These are phyloP conservation scores for Nomada flava DNA, from an alignment of 2,888 invertebrate species.

Conservation along the genomic window DNA sequence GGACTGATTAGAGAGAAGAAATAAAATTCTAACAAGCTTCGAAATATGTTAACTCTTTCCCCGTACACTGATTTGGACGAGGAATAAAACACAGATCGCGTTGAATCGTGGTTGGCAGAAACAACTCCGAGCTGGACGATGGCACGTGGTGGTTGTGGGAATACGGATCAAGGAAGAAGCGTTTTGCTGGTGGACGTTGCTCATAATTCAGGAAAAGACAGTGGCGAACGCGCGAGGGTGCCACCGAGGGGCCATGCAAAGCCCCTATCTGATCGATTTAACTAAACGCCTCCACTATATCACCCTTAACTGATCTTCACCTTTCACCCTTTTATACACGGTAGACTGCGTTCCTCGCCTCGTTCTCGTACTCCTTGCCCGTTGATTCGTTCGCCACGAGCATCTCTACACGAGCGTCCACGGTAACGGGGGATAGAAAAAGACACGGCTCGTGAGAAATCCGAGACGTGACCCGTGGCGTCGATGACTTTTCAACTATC, in stretches of 20 bases:
- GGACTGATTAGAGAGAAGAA: neutral
- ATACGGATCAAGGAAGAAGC: conserved; percentile 56
- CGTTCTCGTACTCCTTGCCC: conserved; percentile 47
- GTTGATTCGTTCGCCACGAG: conserved; percentile 10
- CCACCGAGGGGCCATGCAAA: conserved; percentile 68
- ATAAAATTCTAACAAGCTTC: conserved; percentile 13
- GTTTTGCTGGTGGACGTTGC: conserved; percentile 55
- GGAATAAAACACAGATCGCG: neutral
- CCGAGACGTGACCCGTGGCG: conserved; percentile 35
- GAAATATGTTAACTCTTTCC: neutral
- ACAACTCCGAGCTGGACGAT: neutral
- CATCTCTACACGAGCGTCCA: conserved; percentile 11
- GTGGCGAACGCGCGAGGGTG: conserved; percentile 64
- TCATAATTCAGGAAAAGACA: conserved; percentile 74
- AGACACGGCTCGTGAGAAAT: conserved; percentile 48
- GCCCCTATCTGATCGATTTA: conserved; percentile 80
- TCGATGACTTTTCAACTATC: conserved; percentile 42
- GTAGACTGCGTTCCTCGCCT: conserved; percentile 52
- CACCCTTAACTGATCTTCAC: conserved; percentile 80
- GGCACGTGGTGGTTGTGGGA: conserved; percentile 34
- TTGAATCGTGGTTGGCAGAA: neutral
- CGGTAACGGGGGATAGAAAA: conserved; percentile 3
- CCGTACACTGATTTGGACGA: neutral
- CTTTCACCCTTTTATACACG: conserved; percentile 71
- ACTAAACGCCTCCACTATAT: conserved; percentile 79